A percentile compares a stretch with the other conserved stretches of the same genome.
phyloP scores from a whole-genome alignment of 1,140 invertebrate species.

The Eueides isabella region DNA sequence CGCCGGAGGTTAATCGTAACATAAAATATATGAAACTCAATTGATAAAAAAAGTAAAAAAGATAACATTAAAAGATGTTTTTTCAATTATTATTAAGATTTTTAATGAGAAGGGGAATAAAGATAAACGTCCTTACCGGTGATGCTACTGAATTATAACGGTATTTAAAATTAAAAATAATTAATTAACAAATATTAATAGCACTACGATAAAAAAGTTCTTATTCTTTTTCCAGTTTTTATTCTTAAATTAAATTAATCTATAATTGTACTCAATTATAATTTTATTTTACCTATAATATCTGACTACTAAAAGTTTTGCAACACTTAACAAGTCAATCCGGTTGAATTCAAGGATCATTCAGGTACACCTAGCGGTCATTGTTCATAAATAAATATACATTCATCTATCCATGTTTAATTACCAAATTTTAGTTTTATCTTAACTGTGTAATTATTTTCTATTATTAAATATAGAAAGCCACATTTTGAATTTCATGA shows the following conservation, averaged over 20 bases:
- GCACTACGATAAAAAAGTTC: not conserved
- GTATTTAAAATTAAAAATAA: too few species aligned
- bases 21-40: too few species aligned
- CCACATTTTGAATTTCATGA: not conserved
- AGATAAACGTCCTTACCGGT: too few species aligned
- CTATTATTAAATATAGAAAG: not conserved
- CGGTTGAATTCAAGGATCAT: not conserved
- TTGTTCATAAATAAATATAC: not conserved
- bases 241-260: not conserved
- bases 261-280: too few species aligned
- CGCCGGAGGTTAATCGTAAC: too few species aligned
- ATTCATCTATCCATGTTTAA: not conserved
- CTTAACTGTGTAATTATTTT: too few species aligned
- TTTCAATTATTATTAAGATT: too few species aligned
- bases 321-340: slow-evolving; percentile 3
- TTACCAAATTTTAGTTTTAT: not conserved
- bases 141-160: too few species aligned
- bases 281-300: not conserved
- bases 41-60: too few species aligned
- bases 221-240: not conserved
- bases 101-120: too few species aligned
- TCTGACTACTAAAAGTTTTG: slow-evolving; percentile 1
- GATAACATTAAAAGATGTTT: too few species aligned
- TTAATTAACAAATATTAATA: not conserved
- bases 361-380: slow-evolving; percentile 2